phyloP scores from a whole-genome alignment of 1,140 invertebrate genomes.

The Drosophila ohnishii region DNA sequence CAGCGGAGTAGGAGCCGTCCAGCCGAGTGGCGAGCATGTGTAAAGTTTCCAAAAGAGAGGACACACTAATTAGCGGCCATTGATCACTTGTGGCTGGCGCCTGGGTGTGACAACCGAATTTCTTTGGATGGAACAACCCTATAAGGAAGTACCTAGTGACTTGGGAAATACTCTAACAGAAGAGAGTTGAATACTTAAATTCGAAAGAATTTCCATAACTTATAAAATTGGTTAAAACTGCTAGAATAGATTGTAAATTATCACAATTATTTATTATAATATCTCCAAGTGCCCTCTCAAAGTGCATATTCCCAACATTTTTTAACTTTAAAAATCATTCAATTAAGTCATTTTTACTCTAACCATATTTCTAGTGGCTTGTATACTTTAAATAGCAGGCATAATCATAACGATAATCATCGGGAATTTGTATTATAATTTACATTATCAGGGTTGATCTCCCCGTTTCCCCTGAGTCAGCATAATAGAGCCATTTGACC shows the following conservation, averaged over 20 bases:
- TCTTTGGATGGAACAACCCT: not conserved
- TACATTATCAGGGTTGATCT: constrained; percentile 42
- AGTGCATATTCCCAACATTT: constrained; percentile 7
- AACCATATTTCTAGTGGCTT: constrained; percentile 26
- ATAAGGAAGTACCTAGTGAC: not conserved
- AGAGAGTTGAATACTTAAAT: not conserved
- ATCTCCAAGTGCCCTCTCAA: not conserved
- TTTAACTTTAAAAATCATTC: not conserved
- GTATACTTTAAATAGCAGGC: constrained; percentile 57
- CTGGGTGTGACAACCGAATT: constrained; percentile 60
- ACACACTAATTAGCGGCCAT: constrained; percentile 78
- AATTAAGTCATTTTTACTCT: constrained; percentile 46
- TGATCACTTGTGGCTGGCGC: constrained; percentile 72
- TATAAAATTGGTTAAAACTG: no score
- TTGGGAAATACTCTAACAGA: constrained; percentile 17
- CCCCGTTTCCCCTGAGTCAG: not conserved
- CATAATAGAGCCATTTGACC: constrained; percentile 68
- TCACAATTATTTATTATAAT: not conserved
- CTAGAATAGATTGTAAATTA: not conserved
- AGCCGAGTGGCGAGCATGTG: constrained; percentile 55
- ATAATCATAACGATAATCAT: constrained; percentile 46
- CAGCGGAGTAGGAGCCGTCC: constrained; percentile 9
- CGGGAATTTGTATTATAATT: constrained; percentile 33
- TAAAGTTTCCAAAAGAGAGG: constrained; percentile 73
- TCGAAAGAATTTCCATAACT: no score